These are phyloP conservation scores for Siniperca scherzeri DNA, from an alignment of 2,797 vertebrate genomes.

Conservation along the genomic window DNA sequence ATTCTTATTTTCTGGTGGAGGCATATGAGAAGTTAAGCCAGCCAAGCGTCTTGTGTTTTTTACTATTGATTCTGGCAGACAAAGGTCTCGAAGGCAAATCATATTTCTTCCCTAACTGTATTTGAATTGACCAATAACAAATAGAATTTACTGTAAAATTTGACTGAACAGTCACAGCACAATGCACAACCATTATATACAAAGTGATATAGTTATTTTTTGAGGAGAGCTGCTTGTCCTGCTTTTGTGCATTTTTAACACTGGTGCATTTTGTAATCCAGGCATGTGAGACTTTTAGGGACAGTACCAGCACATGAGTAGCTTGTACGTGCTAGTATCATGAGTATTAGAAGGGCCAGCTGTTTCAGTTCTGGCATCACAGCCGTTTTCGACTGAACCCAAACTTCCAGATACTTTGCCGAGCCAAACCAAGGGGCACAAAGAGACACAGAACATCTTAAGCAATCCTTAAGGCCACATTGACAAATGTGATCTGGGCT, in stretches of 20 bases:
- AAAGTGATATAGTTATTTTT: background rate
- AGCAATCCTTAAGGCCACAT: conserved; percentile 35
- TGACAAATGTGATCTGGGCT: conserved; percentile 43
- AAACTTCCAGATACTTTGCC: conserved; percentile 32
- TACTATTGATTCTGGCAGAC: background rate
- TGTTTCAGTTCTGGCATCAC: conserved; percentile 13
- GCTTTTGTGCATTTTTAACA: background rate
- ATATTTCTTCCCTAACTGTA: background rate
- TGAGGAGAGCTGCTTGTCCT: background rate
- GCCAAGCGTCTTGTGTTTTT: background rate
- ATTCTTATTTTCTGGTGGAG: background rate
- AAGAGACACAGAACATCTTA: conserved; percentile 38
- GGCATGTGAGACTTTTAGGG: background rate
- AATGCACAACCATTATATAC: background rate
- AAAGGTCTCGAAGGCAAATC: background rate
- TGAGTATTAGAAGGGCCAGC: conserved; percentile 4
- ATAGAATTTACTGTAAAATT: too few species aligned
- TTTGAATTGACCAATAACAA: conserved; percentile 10
- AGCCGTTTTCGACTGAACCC: conserved; percentile 27
- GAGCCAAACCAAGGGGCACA: conserved; percentile 19
- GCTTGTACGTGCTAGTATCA: background rate
- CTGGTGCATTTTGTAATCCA: conserved; percentile 1
- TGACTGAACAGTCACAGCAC: background rate
- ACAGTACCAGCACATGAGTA: background rate
- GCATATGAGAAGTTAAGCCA: background rate